These are phyloP conservation scores for Anthrax anthrax DNA, from an alignment of 2,888 invertebrate genomes.

Conservation along the genomic window DNA sequence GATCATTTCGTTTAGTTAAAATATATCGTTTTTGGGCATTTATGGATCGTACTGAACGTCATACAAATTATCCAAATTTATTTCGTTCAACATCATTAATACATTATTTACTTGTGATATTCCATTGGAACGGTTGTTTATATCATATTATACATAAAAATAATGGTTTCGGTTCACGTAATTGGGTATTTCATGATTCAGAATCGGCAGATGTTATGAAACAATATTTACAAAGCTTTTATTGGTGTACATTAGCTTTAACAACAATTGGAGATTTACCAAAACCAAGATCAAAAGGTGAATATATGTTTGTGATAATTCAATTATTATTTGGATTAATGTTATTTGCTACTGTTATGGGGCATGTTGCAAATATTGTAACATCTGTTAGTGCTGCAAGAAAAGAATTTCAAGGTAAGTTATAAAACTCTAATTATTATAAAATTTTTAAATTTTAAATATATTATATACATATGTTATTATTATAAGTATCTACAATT, in stretches of 20 bases:
- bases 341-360: conserved; percentile 89
- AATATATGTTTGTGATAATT: conserved; percentile 89
- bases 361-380: conserved; percentile 96
- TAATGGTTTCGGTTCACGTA: conserved; percentile 85
- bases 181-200: conserved; percentile 80
- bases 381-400: conserved; percentile 93
- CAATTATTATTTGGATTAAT: conserved; percentile 89
- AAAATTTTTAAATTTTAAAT: too few relatives aligned
- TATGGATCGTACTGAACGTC: conserved; percentile 94
- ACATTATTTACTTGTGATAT: conserved; percentile 94
- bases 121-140: conserved; percentile 99
- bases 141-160: conserved; percentile 94
- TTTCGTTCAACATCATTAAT: conserved; percentile 83
- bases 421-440: too few relatives aligned
- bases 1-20: conserved; percentile 91
- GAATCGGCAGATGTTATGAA: conserved; percentile 80
- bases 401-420: conserved; percentile 93
- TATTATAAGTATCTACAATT: too few relatives aligned
- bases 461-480: too few relatives aligned
- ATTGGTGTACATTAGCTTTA: conserved; percentile 93
- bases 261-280: conserved; percentile 91
- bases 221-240: conserved; percentile 94
- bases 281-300: conserved; percentile 81
- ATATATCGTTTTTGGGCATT: conserved; percentile 98
- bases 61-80: conserved; percentile 97